These are phyloP conservation scores for Strix uralensis DNA, from an alignment of 2,113 vertebrate species.

Conservation along the genomic window DNA sequence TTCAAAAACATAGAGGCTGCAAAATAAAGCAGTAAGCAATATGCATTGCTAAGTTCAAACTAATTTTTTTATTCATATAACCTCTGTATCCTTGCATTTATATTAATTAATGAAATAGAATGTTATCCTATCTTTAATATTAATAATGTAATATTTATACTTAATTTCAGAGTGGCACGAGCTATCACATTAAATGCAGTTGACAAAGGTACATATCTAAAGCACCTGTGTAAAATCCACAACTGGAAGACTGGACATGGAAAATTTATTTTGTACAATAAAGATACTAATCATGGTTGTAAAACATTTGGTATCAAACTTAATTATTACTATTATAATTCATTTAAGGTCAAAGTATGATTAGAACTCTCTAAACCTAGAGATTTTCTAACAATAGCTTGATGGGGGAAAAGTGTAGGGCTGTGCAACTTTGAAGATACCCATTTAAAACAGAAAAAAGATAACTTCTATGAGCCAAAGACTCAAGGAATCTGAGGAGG, in stretches of 20 bases:
- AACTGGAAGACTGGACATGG: neutral
- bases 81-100: neutral
- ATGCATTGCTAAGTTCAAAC: neutral
- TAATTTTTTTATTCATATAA: neutral
- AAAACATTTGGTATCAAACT: neutral
- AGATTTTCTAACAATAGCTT: neutral
- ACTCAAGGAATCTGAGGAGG: neutral
- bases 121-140: neutral
- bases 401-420: neutral
- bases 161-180: neutral
- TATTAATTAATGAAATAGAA: neutral
- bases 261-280: neutral
- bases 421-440: neutral
- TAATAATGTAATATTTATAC: neutral
- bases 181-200: neutral
- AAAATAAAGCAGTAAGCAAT: slow-evolving; percentile 29
- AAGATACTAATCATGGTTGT: neutral
- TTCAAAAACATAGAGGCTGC: slow-evolving; percentile 91
- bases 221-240: neutral
- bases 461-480: neutral
- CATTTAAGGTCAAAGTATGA: neutral
- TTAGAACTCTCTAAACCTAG: neutral
- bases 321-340: neutral
- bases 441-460: neutral
- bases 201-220: neutral